Conservation (phyloP, 2,113 vertebrate species). For the Phylloscopus trochilus region DNA sequence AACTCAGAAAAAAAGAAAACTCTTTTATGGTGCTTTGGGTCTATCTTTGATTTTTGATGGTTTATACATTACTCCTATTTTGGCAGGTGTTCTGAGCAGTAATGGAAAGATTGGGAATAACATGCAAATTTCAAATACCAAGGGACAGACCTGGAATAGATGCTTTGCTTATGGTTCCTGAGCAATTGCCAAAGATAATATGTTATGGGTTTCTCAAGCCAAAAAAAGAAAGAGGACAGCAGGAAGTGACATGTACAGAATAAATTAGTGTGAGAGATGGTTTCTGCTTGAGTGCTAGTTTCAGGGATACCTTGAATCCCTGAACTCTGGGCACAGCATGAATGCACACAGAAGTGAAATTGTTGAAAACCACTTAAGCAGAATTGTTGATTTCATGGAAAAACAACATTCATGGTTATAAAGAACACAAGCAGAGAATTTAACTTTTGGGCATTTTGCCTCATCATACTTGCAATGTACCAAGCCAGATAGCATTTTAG, state of each 20-base stretch:
- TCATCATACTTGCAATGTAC: neutral
- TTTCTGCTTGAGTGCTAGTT: constrained; percentile 26
- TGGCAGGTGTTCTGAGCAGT: neutral
- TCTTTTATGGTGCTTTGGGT: accelerated
- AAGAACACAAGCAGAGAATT: neutral
- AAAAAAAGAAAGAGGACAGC: neutral
- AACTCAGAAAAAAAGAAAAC: neutral
- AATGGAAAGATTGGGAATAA: constrained; percentile 16
- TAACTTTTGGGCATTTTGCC: neutral
- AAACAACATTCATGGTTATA: neutral
- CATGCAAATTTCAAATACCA: constrained; percentile 32
- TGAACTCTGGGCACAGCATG: neutral
- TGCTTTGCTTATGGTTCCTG: constrained; percentile 18
- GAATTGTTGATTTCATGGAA: neutral
- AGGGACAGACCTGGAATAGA: neutral
- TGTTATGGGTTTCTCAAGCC: neutral
- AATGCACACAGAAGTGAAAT: neutral
- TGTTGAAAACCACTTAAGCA: neutral
- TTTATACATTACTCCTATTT: constrained; percentile 20
- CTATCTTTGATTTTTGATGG: neutral
- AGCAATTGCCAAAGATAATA: constrained; percentile 44
- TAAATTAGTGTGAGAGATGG: constrained; percentile 21
- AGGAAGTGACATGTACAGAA: neutral
- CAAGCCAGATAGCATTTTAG: neutral
- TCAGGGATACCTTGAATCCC: neutral